phyloP scores from a whole-genome alignment of 2,888 invertebrate genomes.

The Drosophila ezoana region DNA sequence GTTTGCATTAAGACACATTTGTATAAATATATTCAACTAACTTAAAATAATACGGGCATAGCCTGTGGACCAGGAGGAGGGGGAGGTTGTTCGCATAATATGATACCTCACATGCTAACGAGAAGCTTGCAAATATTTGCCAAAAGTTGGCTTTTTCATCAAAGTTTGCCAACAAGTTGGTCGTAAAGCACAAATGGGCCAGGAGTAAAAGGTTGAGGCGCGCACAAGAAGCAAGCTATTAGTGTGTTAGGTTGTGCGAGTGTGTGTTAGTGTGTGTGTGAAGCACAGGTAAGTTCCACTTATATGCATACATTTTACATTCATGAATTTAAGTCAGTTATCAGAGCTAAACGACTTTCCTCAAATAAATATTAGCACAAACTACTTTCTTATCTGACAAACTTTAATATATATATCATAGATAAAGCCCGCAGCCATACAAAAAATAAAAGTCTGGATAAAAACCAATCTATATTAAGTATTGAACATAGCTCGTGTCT shows the following conservation, averaged over 20 bases:
- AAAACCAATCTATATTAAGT: constrained; percentile 30
- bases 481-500: constrained; percentile 29
- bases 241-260: not conserved
- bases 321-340: constrained; percentile 2
- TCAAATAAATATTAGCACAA: not conserved
- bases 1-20: constrained; percentile 42
- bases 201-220: not conserved
- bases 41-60: constrained; percentile 25
- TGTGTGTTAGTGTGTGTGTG: not conserved
- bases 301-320: not conserved
- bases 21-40: not conserved
- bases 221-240: not conserved
- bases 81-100: constrained; percentile 27
- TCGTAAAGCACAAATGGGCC: constrained; percentile 19
- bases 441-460: not conserved
- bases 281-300: constrained; percentile 19
- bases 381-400: not conserved
- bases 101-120: constrained; percentile 50
- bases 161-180: constrained; percentile 37
- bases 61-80: too few species aligned
- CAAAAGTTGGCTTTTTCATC: constrained; percentile 54
- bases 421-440: not conserved
- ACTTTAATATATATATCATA: not conserved
- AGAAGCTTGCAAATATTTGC: constrained; percentile 63
- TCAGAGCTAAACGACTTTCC: not conserved